Evolutionary conservation across 1,140 invertebrate genomes (phyloP), one percentile per base, ranked within the genome.

Genomic region (Magallana angulata): DNA sequence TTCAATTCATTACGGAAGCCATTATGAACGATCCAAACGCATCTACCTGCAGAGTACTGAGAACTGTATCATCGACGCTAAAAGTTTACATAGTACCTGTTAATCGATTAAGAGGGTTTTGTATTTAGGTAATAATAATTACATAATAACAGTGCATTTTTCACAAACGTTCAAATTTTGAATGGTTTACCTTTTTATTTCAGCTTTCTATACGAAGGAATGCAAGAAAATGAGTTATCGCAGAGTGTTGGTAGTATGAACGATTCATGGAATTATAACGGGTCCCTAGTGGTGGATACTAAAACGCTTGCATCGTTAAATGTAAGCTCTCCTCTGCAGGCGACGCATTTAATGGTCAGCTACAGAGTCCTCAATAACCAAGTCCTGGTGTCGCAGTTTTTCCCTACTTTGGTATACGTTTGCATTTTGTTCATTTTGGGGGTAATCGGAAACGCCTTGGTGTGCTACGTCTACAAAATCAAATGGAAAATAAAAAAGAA

Each of bases 381-480:
- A 2, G 36, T 76, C 12, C 11, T 76, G 68, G 24, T 76, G 68
- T 30, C 68, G 14, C 68, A 76, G 24, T 76, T 76, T 30, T 24
- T 86, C 6, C 88, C 88, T n/a, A 57, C 85, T 11, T 80, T 86
- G 56, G 58, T 89, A 24, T 89, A 86, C 71, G 82, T 89, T 18
- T 81, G 24, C n/a, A 18, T 89, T 24, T 30, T 89, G 16, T 68
- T 86, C 2, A 14, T 86, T 9, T n/a, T 89, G n/a, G 88, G 88
- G 56, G 18, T 89, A 7, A 36, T 62, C 11, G 88, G 88, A 30
- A 89, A 89, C 30, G 7, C 85, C 4, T 57, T 89, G n/a, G 88
- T 89, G 57, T 89, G 88, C 60, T 86, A 86, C 30, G 56, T 89
- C 6, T 89, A 84, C 57, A 76, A 89, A 62, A 86, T 84, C 12